phyloP scores from a whole-genome alignment of 1,140 invertebrate genomes.

The Cylas formicarius region DNA sequence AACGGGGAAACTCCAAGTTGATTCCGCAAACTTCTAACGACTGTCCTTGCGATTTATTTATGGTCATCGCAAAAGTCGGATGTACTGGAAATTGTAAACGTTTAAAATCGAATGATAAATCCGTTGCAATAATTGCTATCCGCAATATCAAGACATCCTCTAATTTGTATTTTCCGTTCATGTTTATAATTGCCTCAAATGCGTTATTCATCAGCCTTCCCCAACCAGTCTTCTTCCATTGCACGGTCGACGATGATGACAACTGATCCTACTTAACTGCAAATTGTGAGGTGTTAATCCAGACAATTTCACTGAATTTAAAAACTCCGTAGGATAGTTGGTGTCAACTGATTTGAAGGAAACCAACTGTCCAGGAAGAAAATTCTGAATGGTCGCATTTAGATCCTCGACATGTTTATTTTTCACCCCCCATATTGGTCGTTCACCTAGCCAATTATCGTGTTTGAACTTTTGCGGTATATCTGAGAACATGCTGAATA shows the following conservation, averaged over 20 bases:
- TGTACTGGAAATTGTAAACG: conserved; percentile 46
- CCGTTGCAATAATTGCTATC: conserved; percentile 41
- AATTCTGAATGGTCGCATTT: conserved; percentile 33
- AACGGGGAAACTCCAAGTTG: conserved; percentile 31
- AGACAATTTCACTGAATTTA: conserved; percentile 28
- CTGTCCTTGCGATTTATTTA: conserved; percentile 50
- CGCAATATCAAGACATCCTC: too few species aligned
- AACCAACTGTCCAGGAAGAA: conserved; percentile 30
- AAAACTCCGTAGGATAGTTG: conserved; percentile 36
- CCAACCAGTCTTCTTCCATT: conserved; percentile 37
- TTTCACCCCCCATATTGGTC: conserved; percentile 35
- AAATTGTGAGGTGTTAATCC: conserved; percentile 31
- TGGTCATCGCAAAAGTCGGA: conserved; percentile 46
- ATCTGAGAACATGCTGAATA: too few species aligned
- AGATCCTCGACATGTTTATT: conserved; percentile 37
- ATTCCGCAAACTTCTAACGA: conserved; percentile 33
- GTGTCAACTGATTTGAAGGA: conserved; percentile 40
- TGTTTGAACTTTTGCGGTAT: conserved; percentile 38
- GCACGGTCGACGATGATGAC: conserved; percentile 42
- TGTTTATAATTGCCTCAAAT: conserved; percentile 44
- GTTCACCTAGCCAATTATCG: conserved; percentile 37
- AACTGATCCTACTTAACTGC: conserved; percentile 36
- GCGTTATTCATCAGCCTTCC: conserved; percentile 35
- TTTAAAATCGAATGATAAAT: conserved; percentile 39
- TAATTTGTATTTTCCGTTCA: conserved; percentile 42